Evolutionary conservation across 2,113 vertebrate genomes (phyloP).

Genomic region (Gopherus evgoodei): DNA sequence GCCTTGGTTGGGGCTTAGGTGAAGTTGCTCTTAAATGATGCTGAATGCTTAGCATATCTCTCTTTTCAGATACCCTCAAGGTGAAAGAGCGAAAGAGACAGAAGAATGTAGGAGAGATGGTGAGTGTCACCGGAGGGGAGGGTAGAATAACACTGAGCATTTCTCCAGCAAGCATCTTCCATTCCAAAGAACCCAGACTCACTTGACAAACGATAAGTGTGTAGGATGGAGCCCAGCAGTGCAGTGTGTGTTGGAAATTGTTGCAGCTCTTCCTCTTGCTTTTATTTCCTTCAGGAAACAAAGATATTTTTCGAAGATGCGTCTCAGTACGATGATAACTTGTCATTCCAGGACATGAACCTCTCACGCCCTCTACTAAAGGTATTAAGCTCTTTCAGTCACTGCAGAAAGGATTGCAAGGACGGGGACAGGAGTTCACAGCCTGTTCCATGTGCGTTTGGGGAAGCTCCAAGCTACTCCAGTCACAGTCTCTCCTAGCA

Average conservation of each 20-base stretch:
- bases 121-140: background rate
- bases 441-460: background rate
- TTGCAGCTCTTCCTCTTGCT: background rate
- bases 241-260: background rate
- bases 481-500: background rate
- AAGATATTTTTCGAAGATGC: slow-evolving; percentile 91
- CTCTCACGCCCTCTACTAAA: slow-evolving; percentile 95
- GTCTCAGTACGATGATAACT: slow-evolving; percentile 87
- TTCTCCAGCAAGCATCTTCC: background rate
- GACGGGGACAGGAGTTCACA: background rate
- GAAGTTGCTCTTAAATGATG: background rate
- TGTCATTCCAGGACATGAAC: slow-evolving; percentile 97
- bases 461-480: background rate
- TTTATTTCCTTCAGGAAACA: slow-evolving; percentile 73
- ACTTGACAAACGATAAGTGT: background rate
- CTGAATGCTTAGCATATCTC: rapidly evolving
- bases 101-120: slow-evolving; percentile 77
- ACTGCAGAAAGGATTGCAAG: background rate
- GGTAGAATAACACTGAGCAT: background rate
- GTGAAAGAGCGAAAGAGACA: slow-evolving; percentile 84
- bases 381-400: slow-evolving; percentile 75
- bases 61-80: slow-evolving; percentile 86
- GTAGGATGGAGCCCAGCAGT: background rate
- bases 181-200: background rate
- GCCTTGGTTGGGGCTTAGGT: background rate